Evolutionary conservation across 2,797 vertebrate genomes (phyloP).

Genomic region (Threskiornis aethiopicus): DNA sequence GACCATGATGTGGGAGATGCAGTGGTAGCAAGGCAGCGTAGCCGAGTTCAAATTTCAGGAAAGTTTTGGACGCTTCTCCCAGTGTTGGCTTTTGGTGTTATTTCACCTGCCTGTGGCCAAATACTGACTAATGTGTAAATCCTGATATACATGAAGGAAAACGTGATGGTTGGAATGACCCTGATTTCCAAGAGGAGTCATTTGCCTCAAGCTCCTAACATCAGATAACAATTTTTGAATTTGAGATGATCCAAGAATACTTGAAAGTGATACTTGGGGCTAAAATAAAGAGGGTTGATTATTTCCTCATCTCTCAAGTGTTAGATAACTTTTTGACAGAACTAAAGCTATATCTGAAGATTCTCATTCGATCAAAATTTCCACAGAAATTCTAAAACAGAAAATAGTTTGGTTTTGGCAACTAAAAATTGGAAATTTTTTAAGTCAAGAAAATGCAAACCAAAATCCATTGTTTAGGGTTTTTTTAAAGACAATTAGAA

Average conservation of each 20-base stretch:
- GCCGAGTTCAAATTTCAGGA: background rate
- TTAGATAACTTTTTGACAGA: background rate
- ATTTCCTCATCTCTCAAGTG: background rate
- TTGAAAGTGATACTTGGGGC: constrained; percentile 33
- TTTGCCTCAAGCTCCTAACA: constrained; percentile 31
- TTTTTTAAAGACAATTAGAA: background rate
- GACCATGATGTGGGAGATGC: accelerated
- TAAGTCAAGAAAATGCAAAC: background rate
- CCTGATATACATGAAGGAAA: background rate
- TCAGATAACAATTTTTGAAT: constrained; percentile 9
- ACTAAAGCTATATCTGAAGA: background rate
- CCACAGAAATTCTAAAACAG: background rate
- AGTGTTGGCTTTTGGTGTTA: background rate
- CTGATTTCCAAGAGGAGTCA: constrained; percentile 19
- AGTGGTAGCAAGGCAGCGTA: background rate
- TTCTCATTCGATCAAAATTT: background rate
- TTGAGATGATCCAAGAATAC: constrained; percentile 11
- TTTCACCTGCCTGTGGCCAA: constrained; percentile 7
- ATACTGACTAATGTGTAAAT: constrained; percentile 18
- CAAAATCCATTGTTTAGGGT: background rate
- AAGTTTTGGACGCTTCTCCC: background rate
- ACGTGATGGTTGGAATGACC: background rate
- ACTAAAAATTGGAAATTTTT: background rate
- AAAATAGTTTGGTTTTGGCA: background rate
- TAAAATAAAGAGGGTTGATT: constrained; percentile 30